Evolutionary conservation across 2,113 vertebrate genomes (phyloP), one percentile per base, ranked within the genome.

Genomic region (Osmerus eperlanus): DNA sequence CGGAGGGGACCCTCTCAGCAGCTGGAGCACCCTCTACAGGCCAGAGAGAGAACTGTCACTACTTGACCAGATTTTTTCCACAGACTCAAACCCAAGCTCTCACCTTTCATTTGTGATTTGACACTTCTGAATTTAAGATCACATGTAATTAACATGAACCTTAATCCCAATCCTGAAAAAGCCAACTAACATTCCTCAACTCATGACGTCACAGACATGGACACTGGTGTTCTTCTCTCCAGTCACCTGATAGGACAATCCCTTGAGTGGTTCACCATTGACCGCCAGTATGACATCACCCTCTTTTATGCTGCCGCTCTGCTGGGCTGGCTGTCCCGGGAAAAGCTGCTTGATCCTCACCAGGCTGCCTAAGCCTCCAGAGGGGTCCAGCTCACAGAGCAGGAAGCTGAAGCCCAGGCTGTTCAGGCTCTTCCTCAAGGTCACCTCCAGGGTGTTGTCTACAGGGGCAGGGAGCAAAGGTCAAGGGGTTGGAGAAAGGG

Each of bases 391-490:
- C 83, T 92, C 92, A 68, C 87, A 89, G 78, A 96, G 92, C 64
- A 96, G 78, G 63, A 97, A 95, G 69, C 94, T 96, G 83, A 97
- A 96, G 62, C 95, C 95, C 2, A 96, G 89, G 7, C 95, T 93
- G 4, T 80, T 89, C 59, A 85, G 81, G 25, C 89, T 93, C 87
- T 95, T 96, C 63, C 69, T 94, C 80, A 97, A 77, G 36, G 81
- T 94, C 80, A 96, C 94, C 84, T 95, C 92, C 79, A 94, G 92
- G 7, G 73, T 93, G 74, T 90, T 93, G 52, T 91, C 95, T 97
- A 83, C 66, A 11, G 9, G 23, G 97, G 84, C 66, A 11, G 16
- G 29, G 47, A 55, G 55, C 52, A 23, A 52, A 25, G 56, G 56
- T 41, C n/a, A 36, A 8, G 25, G 54, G 21, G 8, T 47, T 28